phyloP scores from a whole-genome alignment of 2,113 vertebrate species.

The Istiophorus platypterus region DNA sequence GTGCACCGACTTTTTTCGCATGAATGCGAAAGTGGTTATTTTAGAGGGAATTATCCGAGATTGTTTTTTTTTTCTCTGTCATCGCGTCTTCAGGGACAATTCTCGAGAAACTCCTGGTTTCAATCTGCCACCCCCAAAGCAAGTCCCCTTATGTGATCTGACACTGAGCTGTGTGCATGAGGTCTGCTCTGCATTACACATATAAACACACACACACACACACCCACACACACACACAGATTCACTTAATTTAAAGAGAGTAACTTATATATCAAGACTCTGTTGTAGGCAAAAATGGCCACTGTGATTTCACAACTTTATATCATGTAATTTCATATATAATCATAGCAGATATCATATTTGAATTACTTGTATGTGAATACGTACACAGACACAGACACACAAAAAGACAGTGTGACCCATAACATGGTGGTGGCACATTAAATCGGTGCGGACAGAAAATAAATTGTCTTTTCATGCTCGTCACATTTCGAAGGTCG shows the following conservation, averaged over 20 bases:
- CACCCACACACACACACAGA: slow-evolving; percentile 9
- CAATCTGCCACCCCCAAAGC: slow-evolving; percentile 35
- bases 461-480: neutral
- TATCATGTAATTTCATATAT: too few relatives aligned
- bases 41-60: neutral
- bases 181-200: slow-evolving; percentile 20
- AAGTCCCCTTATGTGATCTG: slow-evolving; percentile 44
- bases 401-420: too few relatives aligned
- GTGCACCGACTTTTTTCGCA: neutral
- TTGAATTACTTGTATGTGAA: too few relatives aligned
- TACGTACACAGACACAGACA: too few relatives aligned
- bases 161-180: slow-evolving; percentile 34
- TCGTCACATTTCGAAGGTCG: neutral
- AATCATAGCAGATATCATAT: too few relatives aligned
- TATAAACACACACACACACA: slow-evolving; percentile 29
- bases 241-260: too few relatives aligned
- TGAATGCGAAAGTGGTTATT: neutral
- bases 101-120: slow-evolving; percentile 47
- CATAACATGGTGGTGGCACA: too few relatives aligned
- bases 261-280: too few relatives aligned
- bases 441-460: neutral
- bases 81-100: slow-evolving; percentile 1
- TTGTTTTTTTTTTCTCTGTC: neutral
- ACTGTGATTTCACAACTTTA: too few relatives aligned
- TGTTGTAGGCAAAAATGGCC: too few relatives aligned